Conservation (phyloP, 2,113 vertebrate genomes). For the Anolis carolinensis region DNA sequence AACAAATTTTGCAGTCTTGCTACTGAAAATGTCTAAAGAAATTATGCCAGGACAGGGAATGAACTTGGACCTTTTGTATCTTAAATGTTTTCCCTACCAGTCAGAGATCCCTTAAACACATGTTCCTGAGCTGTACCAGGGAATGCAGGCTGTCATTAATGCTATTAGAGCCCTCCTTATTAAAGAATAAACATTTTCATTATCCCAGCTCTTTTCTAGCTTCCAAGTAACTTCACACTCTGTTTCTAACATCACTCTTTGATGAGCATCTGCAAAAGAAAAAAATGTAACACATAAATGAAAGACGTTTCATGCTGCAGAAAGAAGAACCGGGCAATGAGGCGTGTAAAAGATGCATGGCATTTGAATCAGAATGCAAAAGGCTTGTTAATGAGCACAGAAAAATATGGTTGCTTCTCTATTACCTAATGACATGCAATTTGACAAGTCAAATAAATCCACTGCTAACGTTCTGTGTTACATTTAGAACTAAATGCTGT, state of each 20-base stretch:
- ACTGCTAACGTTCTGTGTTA: not conserved
- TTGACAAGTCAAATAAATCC: slow-evolving; percentile 54
- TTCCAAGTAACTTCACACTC: slow-evolving; percentile 1
- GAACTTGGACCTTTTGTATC: not conserved
- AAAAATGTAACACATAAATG: slow-evolving; percentile 1
- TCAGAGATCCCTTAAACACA: not conserved
- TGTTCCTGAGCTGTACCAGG: not conserved
- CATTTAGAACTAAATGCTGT: not conserved
- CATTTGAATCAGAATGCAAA: slow-evolving; percentile 51
- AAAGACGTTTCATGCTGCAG: slow-evolving; percentile 37
- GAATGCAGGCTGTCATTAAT: not conserved
- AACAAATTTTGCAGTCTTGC: not conserved
- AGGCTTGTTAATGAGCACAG: slow-evolving; percentile 35
- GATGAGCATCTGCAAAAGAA: slow-evolving; percentile 7
- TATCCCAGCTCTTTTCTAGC: not conserved
- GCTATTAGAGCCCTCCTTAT: not conserved
- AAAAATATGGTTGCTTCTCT: slow-evolving; percentile 35
- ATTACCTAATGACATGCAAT: slow-evolving; percentile 3
- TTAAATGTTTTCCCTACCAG: not conserved
- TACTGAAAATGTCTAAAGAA: not conserved
- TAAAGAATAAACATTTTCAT: slow-evolving; percentile 1
- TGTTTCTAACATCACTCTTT: not conserved
- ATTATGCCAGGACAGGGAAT: not conserved
- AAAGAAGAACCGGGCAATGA: slow-evolving; percentile 62
- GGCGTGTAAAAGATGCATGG: slow-evolving; percentile 46